Conservation (phyloP, 2,888 invertebrate genomes). For the Penaeus monodon region DNA sequence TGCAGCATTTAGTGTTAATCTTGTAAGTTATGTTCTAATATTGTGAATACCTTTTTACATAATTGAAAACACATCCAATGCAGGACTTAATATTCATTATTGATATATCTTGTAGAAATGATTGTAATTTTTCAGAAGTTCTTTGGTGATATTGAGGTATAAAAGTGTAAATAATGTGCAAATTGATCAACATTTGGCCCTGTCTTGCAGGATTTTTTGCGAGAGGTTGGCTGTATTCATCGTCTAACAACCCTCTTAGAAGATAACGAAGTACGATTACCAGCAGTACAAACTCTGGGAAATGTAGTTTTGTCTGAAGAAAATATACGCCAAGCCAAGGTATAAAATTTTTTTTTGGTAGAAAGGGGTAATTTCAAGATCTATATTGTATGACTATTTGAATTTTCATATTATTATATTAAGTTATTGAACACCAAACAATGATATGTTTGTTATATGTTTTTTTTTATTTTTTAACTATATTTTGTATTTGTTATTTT, state of each 20-base stretch:
- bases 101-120: too few relatives aligned
- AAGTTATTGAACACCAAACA: background rate
- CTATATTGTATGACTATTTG: background rate
- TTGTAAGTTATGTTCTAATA: conserved; percentile 68
- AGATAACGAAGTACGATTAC: conserved; percentile 70
- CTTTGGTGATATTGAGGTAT: too few relatives aligned
- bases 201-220: conserved; percentile 70
- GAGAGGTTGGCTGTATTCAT: conserved; percentile 73
- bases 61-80: too few relatives aligned
- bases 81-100: too few relatives aligned
- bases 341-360: conserved; percentile 65
- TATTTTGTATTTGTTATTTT: conserved; percentile 58
- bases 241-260: conserved; percentile 71
- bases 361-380: background rate
- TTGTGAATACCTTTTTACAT: background rate
- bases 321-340: conserved; percentile 73
- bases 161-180: too few relatives aligned
- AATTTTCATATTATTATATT: background rate
- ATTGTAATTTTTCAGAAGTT: too few relatives aligned
- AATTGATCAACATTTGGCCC: background rate
- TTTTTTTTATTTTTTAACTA: background rate
- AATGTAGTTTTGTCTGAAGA: conserved; percentile 74
- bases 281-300: conserved; percentile 72
- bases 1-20: conserved; percentile 73
- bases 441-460: background rate